Evolutionary conservation across 2,113 vertebrate genomes (phyloP), one percentile per base, ranked within the genome.

Genomic region (Apteryx owenii): DNA sequence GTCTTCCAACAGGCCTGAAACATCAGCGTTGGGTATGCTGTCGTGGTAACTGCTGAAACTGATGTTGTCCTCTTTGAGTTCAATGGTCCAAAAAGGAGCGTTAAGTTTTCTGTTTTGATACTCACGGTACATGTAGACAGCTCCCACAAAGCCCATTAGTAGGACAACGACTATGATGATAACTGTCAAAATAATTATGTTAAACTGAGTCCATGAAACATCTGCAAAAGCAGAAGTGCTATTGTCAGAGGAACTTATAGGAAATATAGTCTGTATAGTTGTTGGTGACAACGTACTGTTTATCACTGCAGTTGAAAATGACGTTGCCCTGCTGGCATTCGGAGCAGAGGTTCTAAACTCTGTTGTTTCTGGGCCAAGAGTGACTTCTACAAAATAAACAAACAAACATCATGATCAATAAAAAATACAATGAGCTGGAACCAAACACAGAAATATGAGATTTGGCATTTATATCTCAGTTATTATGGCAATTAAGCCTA

Each of bases 31-130:
- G 88, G 99, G 99, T 64, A 99, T 99, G 98, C 99, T 99, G 97
- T 99, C 99, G 2, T 99, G 99, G 98, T 99, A 99, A 97, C 99
- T 99, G 98, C 99, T 99, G 93, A 99, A 99, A 94, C 99, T 99
- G 98, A 99, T 99, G 98, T 99, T 99, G 98, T 99, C 99, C 98
- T 99, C 99, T 83, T 99, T 99, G 90, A 99, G 98, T 85, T 99
- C 99, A 83, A 99, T 99, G 98, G 99, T 99, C 99, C 99, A 99
- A 97, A 99, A 99, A n/a, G 99, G 99, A 46, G 99, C 99, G 0
- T 99, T 99, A 21, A 99, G 99, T 95, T 99, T 99, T 94, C 99
- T 97, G 98, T 99, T 99, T 95, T 99, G 99, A 96, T 99, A 99
- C 93, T 99, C 99, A 22, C 99, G 98, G 97, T 99, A 99, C 88